A percentile compares a stretch with the other conserved stretches of the same genome.
These are phyloP conservation scores for Ifrita kowaldi DNA, from an alignment of 2,113 vertebrate species.

Conservation along the genomic window DNA sequence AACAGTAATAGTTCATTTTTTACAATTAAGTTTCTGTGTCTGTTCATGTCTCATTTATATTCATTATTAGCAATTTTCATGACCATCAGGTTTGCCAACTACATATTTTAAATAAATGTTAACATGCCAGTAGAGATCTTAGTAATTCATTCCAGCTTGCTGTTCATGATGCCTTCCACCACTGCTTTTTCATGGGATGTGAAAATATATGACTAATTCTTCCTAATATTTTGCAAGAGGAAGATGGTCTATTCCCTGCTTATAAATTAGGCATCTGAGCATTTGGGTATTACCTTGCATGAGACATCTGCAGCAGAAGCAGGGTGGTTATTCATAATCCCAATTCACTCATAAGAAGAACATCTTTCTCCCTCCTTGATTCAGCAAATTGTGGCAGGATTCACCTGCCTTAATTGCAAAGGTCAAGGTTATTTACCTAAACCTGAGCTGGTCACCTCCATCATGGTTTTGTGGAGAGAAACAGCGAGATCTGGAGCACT, in stretches of 20 bases:
- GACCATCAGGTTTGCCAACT: neutral
- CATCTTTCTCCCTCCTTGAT: neutral
- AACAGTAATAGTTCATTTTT: neutral
- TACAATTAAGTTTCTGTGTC: neutral
- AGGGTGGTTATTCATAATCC: neutral
- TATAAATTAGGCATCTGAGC: neutral
- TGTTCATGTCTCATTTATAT: neutral
- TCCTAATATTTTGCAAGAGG: neutral
- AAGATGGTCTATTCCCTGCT: neutral
- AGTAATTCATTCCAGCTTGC: neutral
- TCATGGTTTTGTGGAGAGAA: neutral
- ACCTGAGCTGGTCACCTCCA: neutral
- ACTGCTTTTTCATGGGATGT: neutral
- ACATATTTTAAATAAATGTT: neutral
- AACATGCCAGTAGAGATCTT: neutral
- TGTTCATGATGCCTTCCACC: neutral
- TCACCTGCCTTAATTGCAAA: neutral
- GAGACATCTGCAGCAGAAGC: neutral
- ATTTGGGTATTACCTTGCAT: neutral
- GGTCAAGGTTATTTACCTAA: neutral
- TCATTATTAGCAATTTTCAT: neutral
- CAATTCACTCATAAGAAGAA: neutral
- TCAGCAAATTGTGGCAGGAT: neutral
- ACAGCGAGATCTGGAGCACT: neutral
- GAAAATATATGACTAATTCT: neutral